Base-by-base conservation (phyloP, 2,888 invertebrate species). In the Drosophila anomalata region DNA sequence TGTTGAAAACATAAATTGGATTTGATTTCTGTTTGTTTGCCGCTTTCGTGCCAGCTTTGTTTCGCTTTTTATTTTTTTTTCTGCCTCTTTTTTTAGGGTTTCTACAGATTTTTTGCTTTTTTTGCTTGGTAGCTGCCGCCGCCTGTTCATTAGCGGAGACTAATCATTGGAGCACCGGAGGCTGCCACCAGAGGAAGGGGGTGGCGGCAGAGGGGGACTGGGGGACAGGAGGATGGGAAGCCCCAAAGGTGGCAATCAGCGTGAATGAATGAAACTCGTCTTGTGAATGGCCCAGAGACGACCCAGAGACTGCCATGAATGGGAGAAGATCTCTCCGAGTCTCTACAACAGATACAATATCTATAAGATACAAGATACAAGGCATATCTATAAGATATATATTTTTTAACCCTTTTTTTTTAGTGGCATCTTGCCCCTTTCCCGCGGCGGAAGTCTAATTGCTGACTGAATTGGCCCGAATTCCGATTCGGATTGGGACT, bases 1-100 rank as follows among this genome's bases (percentile, higher is more conserved):
- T 87, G 86, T 78, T 75, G 73, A 75, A 73, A 77, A 69, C 71
- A 69, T 73, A 78, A 80, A 82, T 84, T 85, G 62, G 78, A 77
- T 82, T 84, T 87, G 79, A 79, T 85, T 85, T 87, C 62, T 83
- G 79, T 87, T 87, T 85, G 83, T 77, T 81, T 78, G 76, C 76
- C 69, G 68, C 65, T 56, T 62, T 71, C 73, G 46, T 62, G 69
- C 41, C 41, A 47, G 53, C 54, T 75, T 52, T 33, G 47, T 52
- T 47, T 56, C 39, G 50, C 61, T 51, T 53, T 17, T 17, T 17
- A 17, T 17, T 17, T 65, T 67, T 58, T 62, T 48, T 55, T 26
- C 20, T 52, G 41, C 44, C 69, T 31, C 9, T 17, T 59, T 51
- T 44, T 59, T 46, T 51, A 7, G n/a, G 6, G 14, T 70, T 80